These are phyloP conservation scores for Tetramorium simillimum DNA, from an alignment of 1,140 invertebrate species.

Conservation along the genomic window DNA sequence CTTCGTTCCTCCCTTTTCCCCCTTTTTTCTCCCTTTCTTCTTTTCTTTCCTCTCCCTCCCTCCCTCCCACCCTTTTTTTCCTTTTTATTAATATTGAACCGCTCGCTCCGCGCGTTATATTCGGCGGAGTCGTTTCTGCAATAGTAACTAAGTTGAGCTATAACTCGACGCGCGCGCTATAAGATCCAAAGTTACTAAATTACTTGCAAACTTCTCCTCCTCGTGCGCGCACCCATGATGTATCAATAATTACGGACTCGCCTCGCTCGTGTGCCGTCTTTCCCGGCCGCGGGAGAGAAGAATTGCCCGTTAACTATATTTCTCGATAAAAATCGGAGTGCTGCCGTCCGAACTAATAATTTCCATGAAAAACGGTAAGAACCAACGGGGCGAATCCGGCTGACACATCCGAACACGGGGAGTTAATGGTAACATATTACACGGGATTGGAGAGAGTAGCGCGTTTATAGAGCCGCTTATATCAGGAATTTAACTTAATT, in stretches of 20 bases:
- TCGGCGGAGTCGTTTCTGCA: constrained; percentile 56
- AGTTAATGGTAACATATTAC: constrained; percentile 34
- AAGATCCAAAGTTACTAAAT: constrained; percentile 62
- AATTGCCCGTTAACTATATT: not conserved
- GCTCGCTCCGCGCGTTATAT: constrained; percentile 49
- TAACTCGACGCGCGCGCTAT: constrained; percentile 56
- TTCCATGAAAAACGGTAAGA: not conserved
- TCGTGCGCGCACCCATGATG: constrained; percentile 57
- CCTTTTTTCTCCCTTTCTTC: too few relatives aligned
- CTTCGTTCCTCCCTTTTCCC: not conserved
- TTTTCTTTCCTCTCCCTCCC: not conserved
- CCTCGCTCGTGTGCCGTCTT: constrained; percentile 38
- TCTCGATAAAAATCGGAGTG: constrained; percentile 17
- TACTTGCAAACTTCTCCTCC: constrained; percentile 60
- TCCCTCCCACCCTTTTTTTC: not conserved
- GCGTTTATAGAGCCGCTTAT: constrained; percentile 35
- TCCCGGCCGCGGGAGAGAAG: not conserved
- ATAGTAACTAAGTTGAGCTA: constrained; percentile 61
- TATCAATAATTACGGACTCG: constrained; percentile 59
- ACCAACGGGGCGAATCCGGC: not conserved
- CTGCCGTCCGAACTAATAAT: constrained; percentile 16
- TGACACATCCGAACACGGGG: not conserved
- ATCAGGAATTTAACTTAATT: constrained; percentile 56
- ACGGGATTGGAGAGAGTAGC: constrained; percentile 1
- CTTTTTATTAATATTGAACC: constrained; percentile 52